phyloP scores from a whole-genome alignment of 2,888 invertebrate genomes.

The Phortica okadai region DNA sequence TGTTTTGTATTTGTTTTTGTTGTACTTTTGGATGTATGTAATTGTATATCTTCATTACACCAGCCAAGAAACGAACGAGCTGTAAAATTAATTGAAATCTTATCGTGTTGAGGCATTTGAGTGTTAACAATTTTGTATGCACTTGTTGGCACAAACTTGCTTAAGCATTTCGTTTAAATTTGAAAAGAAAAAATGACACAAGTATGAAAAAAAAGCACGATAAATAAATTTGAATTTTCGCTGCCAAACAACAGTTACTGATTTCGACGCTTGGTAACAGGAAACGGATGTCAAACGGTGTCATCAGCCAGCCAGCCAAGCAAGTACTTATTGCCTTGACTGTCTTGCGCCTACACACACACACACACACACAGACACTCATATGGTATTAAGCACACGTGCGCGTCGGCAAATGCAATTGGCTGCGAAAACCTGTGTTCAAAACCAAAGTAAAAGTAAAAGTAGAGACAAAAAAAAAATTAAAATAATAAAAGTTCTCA shows the following conservation, averaged over 20 bases:
- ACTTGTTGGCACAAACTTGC: neutral
- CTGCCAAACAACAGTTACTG: no score
- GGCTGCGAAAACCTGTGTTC: neutral
- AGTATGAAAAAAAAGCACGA: neutral
- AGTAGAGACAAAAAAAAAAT: neutral
- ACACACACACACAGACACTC: neutral
- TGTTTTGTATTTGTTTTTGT: neutral
- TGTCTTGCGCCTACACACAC: neutral
- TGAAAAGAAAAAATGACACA: neutral
- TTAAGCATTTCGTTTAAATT: neutral
- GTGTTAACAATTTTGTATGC: conserved; percentile 30
- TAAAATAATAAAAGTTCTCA: no score
- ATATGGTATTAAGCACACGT: neutral
- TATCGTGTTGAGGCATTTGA: conserved; percentile 53
- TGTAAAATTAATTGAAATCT: conserved; percentile 65
- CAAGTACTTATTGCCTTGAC: neutral
- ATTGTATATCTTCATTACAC: neutral
- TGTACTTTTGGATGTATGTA: neutral
- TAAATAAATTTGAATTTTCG: no score
- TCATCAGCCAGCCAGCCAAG: no score
- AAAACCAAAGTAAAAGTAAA: neutral
- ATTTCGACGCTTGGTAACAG: no score
- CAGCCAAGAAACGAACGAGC: conserved; percentile 33
- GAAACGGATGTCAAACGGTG: no score
- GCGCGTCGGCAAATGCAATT: neutral